Percentiles rank a stretch among this genome's conserved stretches.
These are phyloP conservation scores for Platygyra sinensis DNA, from an alignment of 64 coral and sea anemone species.

Conservation along the genomic window DNA sequence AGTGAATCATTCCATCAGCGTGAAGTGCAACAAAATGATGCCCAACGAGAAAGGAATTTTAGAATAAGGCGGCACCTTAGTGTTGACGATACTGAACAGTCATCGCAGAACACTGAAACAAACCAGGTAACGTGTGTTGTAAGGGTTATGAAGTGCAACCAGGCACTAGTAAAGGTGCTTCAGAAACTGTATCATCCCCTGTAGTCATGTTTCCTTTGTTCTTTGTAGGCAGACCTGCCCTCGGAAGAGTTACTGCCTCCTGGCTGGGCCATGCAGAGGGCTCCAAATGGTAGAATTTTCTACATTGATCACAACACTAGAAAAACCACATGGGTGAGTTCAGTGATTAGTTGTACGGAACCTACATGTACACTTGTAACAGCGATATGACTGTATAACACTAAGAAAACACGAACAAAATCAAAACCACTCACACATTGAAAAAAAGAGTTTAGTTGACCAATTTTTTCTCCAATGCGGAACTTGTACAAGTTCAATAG, in stretches of 20 bases:
- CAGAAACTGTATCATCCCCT: too few species aligned
- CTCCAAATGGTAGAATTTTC: slow-evolving; percentile 90
- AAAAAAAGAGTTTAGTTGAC: too few species aligned
- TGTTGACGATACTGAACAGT: slow-evolving; percentile 74
- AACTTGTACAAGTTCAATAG: too few species aligned
- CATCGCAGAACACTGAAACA: neutral
- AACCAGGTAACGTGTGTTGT: neutral
- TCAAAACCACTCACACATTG: too few species aligned
- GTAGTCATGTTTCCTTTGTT: neutral
- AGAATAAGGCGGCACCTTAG: slow-evolving; percentile 86
- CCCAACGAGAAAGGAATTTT: slow-evolving; percentile 59
- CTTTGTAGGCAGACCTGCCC: neutral
- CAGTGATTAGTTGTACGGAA: neutral
- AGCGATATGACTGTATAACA: too few species aligned
- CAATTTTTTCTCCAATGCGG: too few species aligned
- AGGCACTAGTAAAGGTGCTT: too few species aligned
- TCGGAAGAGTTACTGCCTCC: slow-evolving; percentile 71
- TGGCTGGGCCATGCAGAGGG: slow-evolving; percentile 93
- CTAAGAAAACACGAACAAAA: too few species aligned
- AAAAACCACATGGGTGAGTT: slow-evolving; percentile 90
- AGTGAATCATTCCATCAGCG: slow-evolving; percentile 78
- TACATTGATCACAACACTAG: slow-evolving; percentile 93
- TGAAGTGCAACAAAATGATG: slow-evolving; percentile 64
- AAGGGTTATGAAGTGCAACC: too few species aligned
- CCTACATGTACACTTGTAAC: too few species aligned